A percentile compares a stretch with the other conserved stretches of the same genome.
Conservation (phyloP, 2,888 invertebrate genomes). For the Aspidiotus rigidus region DNA sequence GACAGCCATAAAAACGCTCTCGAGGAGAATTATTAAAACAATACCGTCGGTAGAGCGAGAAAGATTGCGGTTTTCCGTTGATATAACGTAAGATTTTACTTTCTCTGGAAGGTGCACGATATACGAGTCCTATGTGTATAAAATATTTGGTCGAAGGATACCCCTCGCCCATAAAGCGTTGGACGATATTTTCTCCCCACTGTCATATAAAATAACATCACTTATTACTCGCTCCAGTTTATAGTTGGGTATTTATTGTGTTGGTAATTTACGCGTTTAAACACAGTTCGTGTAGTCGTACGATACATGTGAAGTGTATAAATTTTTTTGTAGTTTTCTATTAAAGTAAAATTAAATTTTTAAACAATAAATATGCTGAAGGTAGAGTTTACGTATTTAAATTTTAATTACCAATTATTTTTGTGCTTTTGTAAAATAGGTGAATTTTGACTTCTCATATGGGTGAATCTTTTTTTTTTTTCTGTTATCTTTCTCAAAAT, state of each 20-base stretch:
- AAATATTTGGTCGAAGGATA: slow-evolving; percentile 16
- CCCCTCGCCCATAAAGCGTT: slow-evolving; percentile 14
- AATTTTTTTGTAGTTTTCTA: not conserved
- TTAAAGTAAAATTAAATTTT: not conserved
- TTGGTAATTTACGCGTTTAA: slow-evolving; percentile 19
- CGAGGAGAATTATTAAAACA: not conserved
- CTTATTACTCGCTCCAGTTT: slow-evolving; percentile 31
- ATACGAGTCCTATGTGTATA: not conserved
- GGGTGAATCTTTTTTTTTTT: no score
- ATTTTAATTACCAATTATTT: no score
- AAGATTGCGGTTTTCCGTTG: not conserved
- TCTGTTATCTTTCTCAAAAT: no score
- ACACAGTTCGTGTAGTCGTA: slow-evolving; percentile 6
- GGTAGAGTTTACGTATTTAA: not conserved
- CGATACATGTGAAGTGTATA: not conserved
- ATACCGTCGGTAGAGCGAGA: no score
- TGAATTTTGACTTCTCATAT: no score
- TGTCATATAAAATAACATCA: slow-evolving; percentile 32
- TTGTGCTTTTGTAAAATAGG: no score
- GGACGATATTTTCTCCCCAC: slow-evolving; percentile 16
- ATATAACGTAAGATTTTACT: not conserved
- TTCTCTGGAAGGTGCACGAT: not conserved
- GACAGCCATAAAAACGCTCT: not conserved
- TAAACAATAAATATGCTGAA: not conserved
- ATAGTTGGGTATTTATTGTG: slow-evolving; percentile 29